A percentile compares a stretch with the other conserved stretches of the same genome.
These are phyloP conservation scores for Cotesia vestalis DNA, from an alignment of 1,140 invertebrate genomes.

Conservation along the genomic window DNA sequence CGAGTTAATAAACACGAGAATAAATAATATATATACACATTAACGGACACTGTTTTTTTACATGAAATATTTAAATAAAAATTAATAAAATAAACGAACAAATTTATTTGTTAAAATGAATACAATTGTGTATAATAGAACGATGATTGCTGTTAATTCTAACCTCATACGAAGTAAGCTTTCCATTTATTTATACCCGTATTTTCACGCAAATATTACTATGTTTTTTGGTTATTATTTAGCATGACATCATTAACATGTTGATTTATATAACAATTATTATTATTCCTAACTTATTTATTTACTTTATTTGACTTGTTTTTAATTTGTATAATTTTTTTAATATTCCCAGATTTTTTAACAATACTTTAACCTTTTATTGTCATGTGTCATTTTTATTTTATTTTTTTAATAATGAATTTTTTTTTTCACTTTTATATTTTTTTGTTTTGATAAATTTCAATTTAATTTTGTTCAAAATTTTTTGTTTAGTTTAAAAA, in stretches of 20 bases:
- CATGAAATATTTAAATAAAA: constrained; percentile 28
- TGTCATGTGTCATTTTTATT: no score
- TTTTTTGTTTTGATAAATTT: no score
- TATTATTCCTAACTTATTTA: neutral
- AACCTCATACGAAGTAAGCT: constrained; percentile 53
- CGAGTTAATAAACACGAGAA: no score
- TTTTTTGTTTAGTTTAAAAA: no score
- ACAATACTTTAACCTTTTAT: neutral
- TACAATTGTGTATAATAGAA: constrained; percentile 52
- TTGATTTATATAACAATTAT: constrained; percentile 9
- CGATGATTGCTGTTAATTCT: constrained; percentile 45
- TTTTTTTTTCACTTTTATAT: no score
- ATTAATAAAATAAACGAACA: constrained; percentile 26
- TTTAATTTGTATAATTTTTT: neutral
- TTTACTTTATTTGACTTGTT: neutral
- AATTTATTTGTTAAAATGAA: constrained; percentile 49
- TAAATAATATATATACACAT: constrained; percentile 5
- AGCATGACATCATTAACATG: neutral
- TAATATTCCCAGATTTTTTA: constrained; percentile 5
- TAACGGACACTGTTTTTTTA: constrained; percentile 22
- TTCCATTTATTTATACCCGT: constrained; percentile 25
- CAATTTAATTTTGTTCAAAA: no score
- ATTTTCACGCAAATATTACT: constrained; percentile 5
- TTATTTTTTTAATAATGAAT: no score
- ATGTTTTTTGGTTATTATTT: constrained; percentile 31